Percentiles rank a stretch among this genome's conserved stretches.
Conservation (phyloP, 2,888 invertebrate genomes). For the Congeria kusceri region DNA sequence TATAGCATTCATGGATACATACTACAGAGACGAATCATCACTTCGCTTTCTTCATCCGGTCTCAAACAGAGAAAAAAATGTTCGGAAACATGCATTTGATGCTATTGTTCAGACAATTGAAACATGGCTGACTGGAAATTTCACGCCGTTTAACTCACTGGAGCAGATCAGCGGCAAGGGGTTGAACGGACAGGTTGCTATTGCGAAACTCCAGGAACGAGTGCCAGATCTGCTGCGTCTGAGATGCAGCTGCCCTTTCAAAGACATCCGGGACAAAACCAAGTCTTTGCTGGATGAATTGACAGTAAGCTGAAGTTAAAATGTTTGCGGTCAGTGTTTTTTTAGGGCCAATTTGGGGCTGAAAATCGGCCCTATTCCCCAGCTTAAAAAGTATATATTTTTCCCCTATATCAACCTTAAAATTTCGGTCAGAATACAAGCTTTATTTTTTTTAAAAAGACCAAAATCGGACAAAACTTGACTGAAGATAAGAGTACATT, state of each 20-base stretch:
- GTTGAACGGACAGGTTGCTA: conserved; percentile 85
- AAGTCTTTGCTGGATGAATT: conserved; percentile 88
- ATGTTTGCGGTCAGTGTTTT: too few relatives aligned
- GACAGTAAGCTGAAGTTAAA: conserved; percentile 86
- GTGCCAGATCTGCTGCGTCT: conserved; percentile 88
- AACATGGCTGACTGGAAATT: conserved; percentile 72
- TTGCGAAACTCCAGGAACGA: conserved; percentile 86
- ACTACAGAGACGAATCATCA: conserved; percentile 66
- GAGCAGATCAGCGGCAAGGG: conserved; percentile 44
- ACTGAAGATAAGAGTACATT: too few relatives aligned
- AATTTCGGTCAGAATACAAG: too few relatives aligned
- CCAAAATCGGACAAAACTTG: too few relatives aligned
- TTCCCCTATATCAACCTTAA: too few relatives aligned
- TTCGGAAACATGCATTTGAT: conserved; percentile 67
- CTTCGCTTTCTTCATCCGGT: conserved; percentile 71
- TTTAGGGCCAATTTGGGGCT: too few relatives aligned
- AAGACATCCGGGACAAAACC: conserved; percentile 88
- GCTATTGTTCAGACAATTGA: conserved; percentile 63
- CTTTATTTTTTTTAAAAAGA: too few relatives aligned
- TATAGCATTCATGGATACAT: conserved; percentile 39
- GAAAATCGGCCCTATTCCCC: too few relatives aligned
- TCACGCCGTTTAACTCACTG: conserved; percentile 67
- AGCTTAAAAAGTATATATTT: too few relatives aligned
- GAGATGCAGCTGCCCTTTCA: conserved; percentile 88
- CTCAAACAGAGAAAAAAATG: conserved; percentile 63